Evolutionary conservation across 2,888 invertebrate species (phyloP), one percentile per base, ranked within the genome.

Genomic region (Protophormia terraenovae): DNA sequence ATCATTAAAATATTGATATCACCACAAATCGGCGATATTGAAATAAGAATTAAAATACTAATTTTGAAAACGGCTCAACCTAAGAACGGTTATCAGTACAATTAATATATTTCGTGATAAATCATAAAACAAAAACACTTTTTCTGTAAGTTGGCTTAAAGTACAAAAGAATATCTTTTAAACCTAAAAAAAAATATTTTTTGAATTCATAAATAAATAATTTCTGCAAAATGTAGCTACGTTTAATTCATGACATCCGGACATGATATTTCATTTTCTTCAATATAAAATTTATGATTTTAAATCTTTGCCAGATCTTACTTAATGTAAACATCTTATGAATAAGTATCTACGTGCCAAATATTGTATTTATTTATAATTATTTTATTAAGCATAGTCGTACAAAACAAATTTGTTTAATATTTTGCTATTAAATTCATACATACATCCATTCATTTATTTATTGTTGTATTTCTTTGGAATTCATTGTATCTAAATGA

Each of bases 381-480:
- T 41, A 10, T 16, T 58, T 58, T 16, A 29, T 29, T 45, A 27
- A 27, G n/a, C 22, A 45, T 22, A 27, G 41, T 27, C 8, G 12
- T 45, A 24, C 27, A 62, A n/a, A 45, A 45, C 16, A 16, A 47
- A 35, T 47, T 50, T 64, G 16, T 27, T 38, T 38, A 62, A 62
- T 62, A 35, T 22, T 38, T 38, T 38, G 22, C 62, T 19, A 35
- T 53, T 64, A 53, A 75, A 76, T 41, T 7, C 19, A 60, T 29
- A 45, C 55, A 41, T 2, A 22, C 22, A 22, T 1, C 29, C 3
- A 10, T 22, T 10, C 14, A 55, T 27, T 55, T 27, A 41, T 38
- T 50, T 53, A 69, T 55, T 35, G 3, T 55, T 24, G 24, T 24
- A 8, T 62, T 35, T 50, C 47, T 41, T 24, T 22, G 22, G 6